Evolutionary conservation across 1,140 invertebrate species (phyloP).

Genomic region (Ctenoplectra terminalis): DNA sequence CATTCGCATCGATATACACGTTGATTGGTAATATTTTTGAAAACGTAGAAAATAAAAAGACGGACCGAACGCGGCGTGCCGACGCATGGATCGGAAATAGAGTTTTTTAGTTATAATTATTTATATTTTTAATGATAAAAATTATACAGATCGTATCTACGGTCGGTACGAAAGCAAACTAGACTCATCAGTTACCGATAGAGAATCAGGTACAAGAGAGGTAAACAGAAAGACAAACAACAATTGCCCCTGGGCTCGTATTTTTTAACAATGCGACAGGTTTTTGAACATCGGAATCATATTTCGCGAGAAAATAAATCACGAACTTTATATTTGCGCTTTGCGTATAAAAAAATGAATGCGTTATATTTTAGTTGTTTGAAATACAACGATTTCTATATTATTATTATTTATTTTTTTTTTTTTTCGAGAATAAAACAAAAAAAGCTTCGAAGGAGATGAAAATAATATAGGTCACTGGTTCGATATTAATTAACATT

Average conservation of each 20-base stretch:
- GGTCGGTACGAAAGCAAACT: slow-evolving; percentile 22
- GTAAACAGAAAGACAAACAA: slow-evolving; percentile 25
- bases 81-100: background rate
- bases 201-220: background rate
- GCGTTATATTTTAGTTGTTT: background rate
- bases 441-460: background rate
- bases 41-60: background rate
- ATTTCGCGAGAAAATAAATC: background rate
- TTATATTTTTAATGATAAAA: background rate
- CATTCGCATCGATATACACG: background rate
- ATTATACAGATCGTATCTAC: background rate
- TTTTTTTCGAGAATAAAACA: background rate
- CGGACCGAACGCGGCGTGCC: background rate
- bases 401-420: background rate
- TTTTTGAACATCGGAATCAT: background rate
- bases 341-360: background rate
- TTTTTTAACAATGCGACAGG: background rate
- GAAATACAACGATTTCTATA: background rate
- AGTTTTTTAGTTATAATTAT: background rate
- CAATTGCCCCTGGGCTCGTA: background rate
- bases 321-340: background rate
- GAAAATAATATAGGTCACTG: background rate
- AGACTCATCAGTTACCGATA: background rate
- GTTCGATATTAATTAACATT: background rate
- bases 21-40: background rate